Conservation (phyloP, 2,797 vertebrate genomes). For the Leuciscus waleckii region DNA sequence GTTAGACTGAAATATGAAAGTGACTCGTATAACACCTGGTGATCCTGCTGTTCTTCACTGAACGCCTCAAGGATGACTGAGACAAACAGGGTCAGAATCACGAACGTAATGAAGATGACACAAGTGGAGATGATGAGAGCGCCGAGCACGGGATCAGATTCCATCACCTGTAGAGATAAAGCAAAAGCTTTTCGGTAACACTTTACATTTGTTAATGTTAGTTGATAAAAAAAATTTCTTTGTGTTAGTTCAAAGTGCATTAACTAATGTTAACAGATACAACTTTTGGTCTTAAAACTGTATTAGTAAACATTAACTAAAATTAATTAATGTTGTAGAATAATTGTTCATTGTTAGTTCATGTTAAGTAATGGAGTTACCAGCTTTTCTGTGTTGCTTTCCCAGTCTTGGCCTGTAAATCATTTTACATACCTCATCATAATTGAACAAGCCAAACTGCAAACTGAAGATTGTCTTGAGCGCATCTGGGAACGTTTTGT, state of each 20-base stretch:
- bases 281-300: neutral
- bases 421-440: slow-evolving; percentile 85
- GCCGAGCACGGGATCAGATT: slow-evolving; percentile 88
- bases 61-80: slow-evolving; percentile 94
- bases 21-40: slow-evolving; percentile 74
- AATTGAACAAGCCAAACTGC: slow-evolving; percentile 97
- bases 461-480: slow-evolving; percentile 92
- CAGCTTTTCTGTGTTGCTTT: neutral
- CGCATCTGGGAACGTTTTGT: slow-evolving; percentile 89
- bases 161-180: slow-evolving; percentile 81
- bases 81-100: slow-evolving; percentile 95
- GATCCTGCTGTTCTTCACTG: slow-evolving; percentile 88
- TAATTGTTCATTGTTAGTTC: neutral
- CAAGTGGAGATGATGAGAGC: slow-evolving; percentile 92
- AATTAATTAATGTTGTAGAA: neutral
- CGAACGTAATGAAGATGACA: slow-evolving; percentile 94
- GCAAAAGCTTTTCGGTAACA: neutral
- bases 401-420: too few relatives aligned
- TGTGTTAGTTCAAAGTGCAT: neutral
- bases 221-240: neutral
- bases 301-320: neutral
- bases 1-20: neutral
- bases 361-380: neutral
- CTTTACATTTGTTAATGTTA: neutral
- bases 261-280: neutral